Evolutionary conservation across 2,113 vertebrate species (phyloP).

Genomic region (Lynx canadensis): DNA sequence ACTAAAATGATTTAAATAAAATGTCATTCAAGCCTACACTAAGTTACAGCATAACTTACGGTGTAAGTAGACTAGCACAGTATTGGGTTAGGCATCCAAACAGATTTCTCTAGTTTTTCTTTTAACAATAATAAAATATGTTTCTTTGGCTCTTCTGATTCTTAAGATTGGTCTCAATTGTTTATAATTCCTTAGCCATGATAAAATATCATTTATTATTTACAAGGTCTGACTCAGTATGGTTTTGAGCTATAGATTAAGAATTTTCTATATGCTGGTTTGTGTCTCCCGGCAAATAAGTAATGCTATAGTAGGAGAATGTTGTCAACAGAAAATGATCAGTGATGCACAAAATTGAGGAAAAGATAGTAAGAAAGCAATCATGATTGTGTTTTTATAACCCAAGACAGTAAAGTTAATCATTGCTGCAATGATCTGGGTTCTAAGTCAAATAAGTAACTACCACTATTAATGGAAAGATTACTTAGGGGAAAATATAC

Average conservation of each 20-base stretch:
- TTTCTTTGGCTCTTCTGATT: background rate
- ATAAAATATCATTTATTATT: background rate
- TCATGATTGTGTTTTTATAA: conserved; percentile 14
- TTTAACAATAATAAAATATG: background rate
- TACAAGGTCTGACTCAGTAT: background rate
- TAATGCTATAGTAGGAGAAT: background rate
- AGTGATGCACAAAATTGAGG: background rate
- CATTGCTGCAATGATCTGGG: background rate
- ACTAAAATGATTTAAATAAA: background rate
- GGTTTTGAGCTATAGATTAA: background rate
- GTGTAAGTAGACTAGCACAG: background rate
- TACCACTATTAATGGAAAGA: background rate
- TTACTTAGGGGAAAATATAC: background rate
- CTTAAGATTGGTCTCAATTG: background rate
- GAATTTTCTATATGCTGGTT: background rate
- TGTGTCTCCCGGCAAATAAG: conserved; percentile 28
- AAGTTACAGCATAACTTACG: background rate
- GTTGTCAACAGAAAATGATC: background rate
- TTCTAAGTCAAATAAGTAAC: background rate
- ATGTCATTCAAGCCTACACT: background rate
- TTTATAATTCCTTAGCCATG: background rate
- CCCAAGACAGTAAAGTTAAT: background rate
- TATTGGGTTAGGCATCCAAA: background rate
- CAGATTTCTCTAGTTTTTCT: background rate
- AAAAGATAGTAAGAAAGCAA: background rate